Evolutionary conservation across 2,888 invertebrate species (phyloP).

Genomic region (Hyalella azteca): DNA sequence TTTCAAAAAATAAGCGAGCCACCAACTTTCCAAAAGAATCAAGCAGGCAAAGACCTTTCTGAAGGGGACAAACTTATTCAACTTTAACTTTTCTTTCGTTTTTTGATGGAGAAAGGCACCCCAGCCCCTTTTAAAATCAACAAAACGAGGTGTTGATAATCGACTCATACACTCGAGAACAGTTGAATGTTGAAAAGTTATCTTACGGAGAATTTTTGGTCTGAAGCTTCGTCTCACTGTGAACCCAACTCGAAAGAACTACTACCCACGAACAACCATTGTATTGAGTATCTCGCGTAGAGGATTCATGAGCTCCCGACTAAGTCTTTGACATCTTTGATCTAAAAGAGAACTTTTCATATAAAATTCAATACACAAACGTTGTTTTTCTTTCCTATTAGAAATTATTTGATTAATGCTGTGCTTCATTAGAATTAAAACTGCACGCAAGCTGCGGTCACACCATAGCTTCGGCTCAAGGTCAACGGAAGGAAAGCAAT

Average conservation of each 20-base stretch:
- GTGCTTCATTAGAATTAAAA: no score
- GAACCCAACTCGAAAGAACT: conserved; percentile 1
- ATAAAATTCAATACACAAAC: conserved; percentile 29
- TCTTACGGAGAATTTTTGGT: not conserved
- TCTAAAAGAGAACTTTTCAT: conserved; percentile 21
- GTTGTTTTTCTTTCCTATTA: not conserved
- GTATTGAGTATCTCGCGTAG: not conserved
- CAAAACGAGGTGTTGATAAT: not conserved
- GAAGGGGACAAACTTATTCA: not conserved
- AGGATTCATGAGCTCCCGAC: not conserved
- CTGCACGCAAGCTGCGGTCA: no score
- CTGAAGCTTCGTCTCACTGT: not conserved
- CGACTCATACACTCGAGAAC: not conserved
- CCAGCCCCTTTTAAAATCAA: not conserved
- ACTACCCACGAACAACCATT: not conserved
- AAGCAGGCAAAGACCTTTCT: not conserved
- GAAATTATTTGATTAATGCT: no score
- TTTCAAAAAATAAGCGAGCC: no score
- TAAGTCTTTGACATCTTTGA: not conserved
- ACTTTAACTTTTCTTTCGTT: not conserved
- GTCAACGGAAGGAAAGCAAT: no score
- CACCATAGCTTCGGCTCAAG: no score
- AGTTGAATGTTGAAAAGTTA: not conserved
- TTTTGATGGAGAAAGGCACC: not conserved
- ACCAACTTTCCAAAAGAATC: not conserved